Conservation (phyloP, 2,888 invertebrate species). For the Bembecia ichneumoniformis region DNA sequence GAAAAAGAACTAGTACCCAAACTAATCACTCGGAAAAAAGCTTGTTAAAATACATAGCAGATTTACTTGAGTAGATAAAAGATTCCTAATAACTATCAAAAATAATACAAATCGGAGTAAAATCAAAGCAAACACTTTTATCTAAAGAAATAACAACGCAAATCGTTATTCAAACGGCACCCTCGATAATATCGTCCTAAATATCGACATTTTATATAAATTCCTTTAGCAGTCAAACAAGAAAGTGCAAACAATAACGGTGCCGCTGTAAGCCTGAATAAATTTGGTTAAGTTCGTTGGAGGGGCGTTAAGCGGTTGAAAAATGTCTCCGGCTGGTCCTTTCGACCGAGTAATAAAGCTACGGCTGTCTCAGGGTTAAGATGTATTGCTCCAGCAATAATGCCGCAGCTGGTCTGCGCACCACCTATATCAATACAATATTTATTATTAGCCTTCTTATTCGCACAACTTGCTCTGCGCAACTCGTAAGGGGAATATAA, state of each 20-base stretch:
- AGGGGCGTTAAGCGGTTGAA: conserved; percentile 17
- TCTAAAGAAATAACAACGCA: background rate
- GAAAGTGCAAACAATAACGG: conserved; percentile 1
- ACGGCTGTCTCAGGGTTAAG: background rate
- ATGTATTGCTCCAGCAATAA: background rate
- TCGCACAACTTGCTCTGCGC: too few relatives aligned
- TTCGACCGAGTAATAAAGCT: conserved; percentile 1
- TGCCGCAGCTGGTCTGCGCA: background rate
- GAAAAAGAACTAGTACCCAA: too few relatives aligned
- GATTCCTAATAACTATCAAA: too few relatives aligned
- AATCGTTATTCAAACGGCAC: conserved; percentile 1
- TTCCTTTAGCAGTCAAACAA: background rate
- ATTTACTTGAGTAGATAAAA: too few relatives aligned
- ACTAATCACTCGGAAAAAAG: too few relatives aligned
- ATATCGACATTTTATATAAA: background rate
- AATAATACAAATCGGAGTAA: background rate
- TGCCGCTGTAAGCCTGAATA: conserved; percentile 15
- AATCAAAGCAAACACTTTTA: background rate
- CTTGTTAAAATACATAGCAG: too few relatives aligned
- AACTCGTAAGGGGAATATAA: too few relatives aligned
- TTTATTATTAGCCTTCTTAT: background rate
- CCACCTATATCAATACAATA: background rate
- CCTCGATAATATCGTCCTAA: conserved; percentile 1
- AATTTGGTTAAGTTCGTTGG: conserved; percentile 18
- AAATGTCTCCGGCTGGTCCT: conserved; percentile 11